Conservation (phyloP, 2,113 vertebrate genomes). For the Dissostichus mawsoni region DNA sequence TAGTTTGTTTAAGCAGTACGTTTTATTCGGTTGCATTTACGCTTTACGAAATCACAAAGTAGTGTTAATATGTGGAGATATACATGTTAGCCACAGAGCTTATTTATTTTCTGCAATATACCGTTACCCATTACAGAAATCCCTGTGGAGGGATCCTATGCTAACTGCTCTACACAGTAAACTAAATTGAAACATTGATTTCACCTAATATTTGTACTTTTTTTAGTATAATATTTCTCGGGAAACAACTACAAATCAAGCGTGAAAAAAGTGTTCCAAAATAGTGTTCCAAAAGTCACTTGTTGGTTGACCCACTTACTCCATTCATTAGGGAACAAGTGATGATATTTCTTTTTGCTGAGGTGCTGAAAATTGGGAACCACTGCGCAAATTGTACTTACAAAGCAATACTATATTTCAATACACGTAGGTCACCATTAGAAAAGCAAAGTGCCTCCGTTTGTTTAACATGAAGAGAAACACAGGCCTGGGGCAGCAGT, state of each 20-base stretch:
- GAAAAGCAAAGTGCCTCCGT: not conserved
- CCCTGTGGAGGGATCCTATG: too few species aligned
- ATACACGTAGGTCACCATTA: not conserved
- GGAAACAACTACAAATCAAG: not conserved
- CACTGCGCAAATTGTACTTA: not conserved
- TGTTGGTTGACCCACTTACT: not conserved
- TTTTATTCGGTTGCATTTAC: too few species aligned
- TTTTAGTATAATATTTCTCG: too few species aligned
- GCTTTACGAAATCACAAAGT: too few species aligned
- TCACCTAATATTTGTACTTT: not conserved
- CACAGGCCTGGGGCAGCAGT: slow-evolving; percentile 4
- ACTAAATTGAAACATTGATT: not conserved
- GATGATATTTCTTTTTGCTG: not conserved
- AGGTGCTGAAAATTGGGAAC: not conserved
- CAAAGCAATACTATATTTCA: not conserved
- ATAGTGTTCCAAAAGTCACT: not conserved
- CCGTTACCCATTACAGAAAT: too few species aligned
- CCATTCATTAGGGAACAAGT: not conserved
- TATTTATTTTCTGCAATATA: too few species aligned
- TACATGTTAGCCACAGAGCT: too few species aligned
- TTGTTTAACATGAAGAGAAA: slow-evolving; percentile 12
- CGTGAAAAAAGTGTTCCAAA: not conserved
- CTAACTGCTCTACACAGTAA: too few species aligned
- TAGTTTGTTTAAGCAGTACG: too few species aligned
- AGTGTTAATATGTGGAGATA: too few species aligned